Evolutionary conservation across 2,888 invertebrate genomes (phyloP), one percentile per base, ranked within the genome.

Genomic region (Drymonia ruficornis): DNA sequence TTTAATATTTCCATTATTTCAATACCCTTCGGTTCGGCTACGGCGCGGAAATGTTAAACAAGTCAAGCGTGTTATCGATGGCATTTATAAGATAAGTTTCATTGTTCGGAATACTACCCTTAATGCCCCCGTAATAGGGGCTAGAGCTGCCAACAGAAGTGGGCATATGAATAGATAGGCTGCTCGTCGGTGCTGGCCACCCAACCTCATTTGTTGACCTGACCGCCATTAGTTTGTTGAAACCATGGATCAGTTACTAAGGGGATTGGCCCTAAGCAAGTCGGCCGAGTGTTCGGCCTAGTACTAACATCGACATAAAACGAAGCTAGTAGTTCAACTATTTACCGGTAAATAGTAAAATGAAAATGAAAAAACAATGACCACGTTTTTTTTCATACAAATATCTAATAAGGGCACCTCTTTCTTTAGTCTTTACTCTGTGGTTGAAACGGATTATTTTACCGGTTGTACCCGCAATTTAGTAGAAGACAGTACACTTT

Each of bases 21-120:
- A 4, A 40, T 2, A 40, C 4, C 2, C 8, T 15, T 40, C 3
- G n/a, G 13, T 40, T 15, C n/a, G 40, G 13, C 40, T 7, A 40
- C 4, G 40, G 45, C 40, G 46, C 34, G 18, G 6, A 13, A 36
- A 29, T 50, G 58, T 58, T 50, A 53, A 47, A 52, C 49, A 49
- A 48, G 53, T 34, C 50, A 49, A 31, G 42, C 31, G 29, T 34
- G 29, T 47, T 53, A 42, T 55, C 52, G 52, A 58, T 58, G 49
- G 36, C 44, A 55, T 44, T 55, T 42, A 53, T 52, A 44, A 45
- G 51, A 55, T 23, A 50, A 11, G 1, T 15, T n/a, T 3, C 16
- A 34, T 42, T 36, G 49, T 49, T 45, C 16, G 52, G 40, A 56
- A 56, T 55, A 45, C 49, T n/a, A 40, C 18, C 50, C 47, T 31